A percentile compares a stretch with the other conserved stretches of the same genome.
Evolutionary conservation across 2,888 invertebrate genomes (phyloP).

Genomic region (Apamea monoglypha): DNA sequence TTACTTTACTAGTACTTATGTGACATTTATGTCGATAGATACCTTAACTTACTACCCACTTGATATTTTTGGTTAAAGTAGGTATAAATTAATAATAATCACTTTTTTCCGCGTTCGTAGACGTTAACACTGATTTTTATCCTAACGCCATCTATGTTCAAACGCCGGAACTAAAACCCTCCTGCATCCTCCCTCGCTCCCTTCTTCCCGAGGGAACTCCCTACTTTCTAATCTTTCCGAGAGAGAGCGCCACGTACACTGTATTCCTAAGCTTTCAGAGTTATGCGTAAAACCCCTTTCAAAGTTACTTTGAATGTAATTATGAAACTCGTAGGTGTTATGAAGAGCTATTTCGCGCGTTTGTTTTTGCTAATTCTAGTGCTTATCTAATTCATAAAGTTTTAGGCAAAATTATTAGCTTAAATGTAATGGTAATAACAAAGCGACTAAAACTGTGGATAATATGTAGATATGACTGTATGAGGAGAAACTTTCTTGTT

Average conservation of each 20-base stretch:
- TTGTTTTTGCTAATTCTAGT: slow-evolving; percentile 25
- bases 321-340: slow-evolving; percentile 27
- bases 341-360: too few species aligned
- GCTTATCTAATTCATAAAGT: slow-evolving; percentile 30
- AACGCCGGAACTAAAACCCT: slow-evolving; percentile 61
- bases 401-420: slow-evolving; percentile 18
- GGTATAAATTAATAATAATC: neutral
- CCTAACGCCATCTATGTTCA: slow-evolving; percentile 75
- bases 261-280: neutral
- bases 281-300: slow-evolving; percentile 1
- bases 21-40: neutral
- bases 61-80: neutral
- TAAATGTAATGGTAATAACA: slow-evolving; percentile 28
- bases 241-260: slow-evolving; percentile 66
- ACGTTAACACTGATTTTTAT: neutral
- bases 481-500: neutral
- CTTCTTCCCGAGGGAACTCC: slow-evolving; percentile 69
- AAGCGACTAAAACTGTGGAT: slow-evolving; percentile 30
- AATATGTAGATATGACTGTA: neutral
- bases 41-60: neutral
- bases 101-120: neutral
- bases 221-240: slow-evolving; percentile 63
- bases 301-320: slow-evolving; percentile 40
- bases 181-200: slow-evolving; percentile 36
- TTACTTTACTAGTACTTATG: neutral